Base-by-base conservation (phyloP, 2,888 invertebrate species). In the Autographa pulchrina region DNA sequence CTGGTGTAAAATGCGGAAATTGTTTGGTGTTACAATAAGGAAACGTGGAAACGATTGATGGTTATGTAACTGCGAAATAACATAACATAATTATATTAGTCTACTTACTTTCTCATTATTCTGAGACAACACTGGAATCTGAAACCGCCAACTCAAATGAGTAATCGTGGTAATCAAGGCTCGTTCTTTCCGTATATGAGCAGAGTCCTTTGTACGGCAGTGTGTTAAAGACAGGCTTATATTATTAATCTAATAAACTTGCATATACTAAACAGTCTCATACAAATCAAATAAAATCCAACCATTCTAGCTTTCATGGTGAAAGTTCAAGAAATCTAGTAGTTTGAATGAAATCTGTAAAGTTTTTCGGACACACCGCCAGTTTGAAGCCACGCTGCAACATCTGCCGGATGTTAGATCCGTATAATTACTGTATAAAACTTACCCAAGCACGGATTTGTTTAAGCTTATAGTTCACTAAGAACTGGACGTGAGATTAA, bases 391-490 rank as follows among this genome's bases (percentile, higher is more conserved):
- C 79, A 77, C 59, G 62, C 66, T 69, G 81, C 80, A 79, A 82
- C 89, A 89, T 86, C 88, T 90, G 89, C 72, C 74, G 72, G 68
- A 70, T 77, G 78, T 80, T 78, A 76, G 77, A 84, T 78, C 80
- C 72, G 77, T 84, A 83, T 88, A 88, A 90, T 88, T 85, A 85
- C 77, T 80, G 63, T 69, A 81, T 84, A 83, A 85, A 88, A 89
- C 88, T 89, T 87, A 74, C 2, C 38, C 18, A 48, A 60, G 25
- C 25, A 59, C 20, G 68, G 43, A 56, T 61, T 59, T 58, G 65
- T 70, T 65, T 20, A 31, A 78, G 75, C 79, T 72, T 65, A 72
- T 61, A 43, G 52, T 66, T 66, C 72, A 68, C 72, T 43, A 62
- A 48, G 43, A 43, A n/a, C 7, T 48, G n/a, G 48, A 48, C 48